Evolutionary conservation across 2,888 invertebrate species (phyloP).

Genomic region (Myathropa florea): DNA sequence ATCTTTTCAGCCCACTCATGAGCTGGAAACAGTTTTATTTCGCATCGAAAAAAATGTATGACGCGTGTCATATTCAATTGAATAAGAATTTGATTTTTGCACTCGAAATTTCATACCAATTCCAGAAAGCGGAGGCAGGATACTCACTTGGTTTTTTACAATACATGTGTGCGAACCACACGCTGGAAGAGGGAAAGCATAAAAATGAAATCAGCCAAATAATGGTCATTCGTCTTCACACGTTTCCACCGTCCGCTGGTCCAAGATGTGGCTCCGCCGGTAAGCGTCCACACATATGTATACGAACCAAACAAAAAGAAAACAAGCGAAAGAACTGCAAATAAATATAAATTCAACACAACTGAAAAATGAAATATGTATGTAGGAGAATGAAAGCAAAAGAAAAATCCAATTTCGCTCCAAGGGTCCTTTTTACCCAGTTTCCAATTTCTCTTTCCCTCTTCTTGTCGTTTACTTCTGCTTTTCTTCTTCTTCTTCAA

Average conservation of each 20-base stretch:
- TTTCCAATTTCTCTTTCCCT: conserved; percentile 43
- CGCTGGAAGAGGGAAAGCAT: background rate
- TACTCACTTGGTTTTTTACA: background rate
- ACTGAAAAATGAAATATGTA: conserved; percentile 24
- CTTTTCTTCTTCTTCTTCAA: conserved; percentile 31
- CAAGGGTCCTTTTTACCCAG: conserved; percentile 70
- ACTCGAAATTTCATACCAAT: conserved; percentile 7
- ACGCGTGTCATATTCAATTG: conserved; percentile 12
- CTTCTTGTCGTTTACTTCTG: conserved; percentile 13
- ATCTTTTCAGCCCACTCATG: background rate
- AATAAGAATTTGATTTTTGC: conserved; percentile 5
- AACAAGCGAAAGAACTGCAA: conserved; percentile 12
- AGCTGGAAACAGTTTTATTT: no score
- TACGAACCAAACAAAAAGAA: background rate
- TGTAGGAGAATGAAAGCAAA: conserved; percentile 34
- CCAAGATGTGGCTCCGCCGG: background rate
- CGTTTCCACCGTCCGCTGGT: conserved; percentile 6
- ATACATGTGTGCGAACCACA: conserved; percentile 11
- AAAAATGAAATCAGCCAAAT: conserved; percentile 34
- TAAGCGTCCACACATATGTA: background rate
- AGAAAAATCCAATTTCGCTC: conserved; percentile 69
- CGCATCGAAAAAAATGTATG: conserved; percentile 1
- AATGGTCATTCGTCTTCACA: conserved; percentile 33
- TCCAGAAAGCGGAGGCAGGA: background rate
- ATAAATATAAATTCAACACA: conserved; percentile 45